Conservation (phyloP, 2,113 vertebrate species). For the Labeo catla region DNA sequence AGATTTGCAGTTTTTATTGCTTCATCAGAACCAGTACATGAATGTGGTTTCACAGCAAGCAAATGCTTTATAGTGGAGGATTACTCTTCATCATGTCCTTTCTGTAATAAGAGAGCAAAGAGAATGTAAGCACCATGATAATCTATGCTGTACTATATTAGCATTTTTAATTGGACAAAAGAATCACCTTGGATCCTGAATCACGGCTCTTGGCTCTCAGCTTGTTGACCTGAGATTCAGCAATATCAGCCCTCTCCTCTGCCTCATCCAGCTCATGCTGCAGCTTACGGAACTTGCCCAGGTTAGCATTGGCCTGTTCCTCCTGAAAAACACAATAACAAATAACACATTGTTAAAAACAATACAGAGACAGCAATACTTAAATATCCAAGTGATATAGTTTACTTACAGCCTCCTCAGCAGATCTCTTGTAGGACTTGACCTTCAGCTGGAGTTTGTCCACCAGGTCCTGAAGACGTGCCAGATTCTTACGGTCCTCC, state of each 20-base stretch:
- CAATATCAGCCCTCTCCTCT: slow-evolving; percentile 74
- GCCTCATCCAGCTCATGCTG: slow-evolving; percentile 76
- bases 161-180: not conserved
- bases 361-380: not conserved
- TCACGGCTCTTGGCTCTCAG: slow-evolving; percentile 73
- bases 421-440: slow-evolving; percentile 81
- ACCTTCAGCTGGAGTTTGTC: slow-evolving; percentile 84
- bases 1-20: slow-evolving; percentile 47
- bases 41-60: slow-evolving; percentile 43
- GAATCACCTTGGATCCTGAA: slow-evolving; percentile 65
- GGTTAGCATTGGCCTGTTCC: slow-evolving; percentile 69
- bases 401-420: slow-evolving; percentile 77
- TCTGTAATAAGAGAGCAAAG: slow-evolving; percentile 60
- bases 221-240: slow-evolving; percentile 78
- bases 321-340: slow-evolving; percentile 58
- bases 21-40: slow-evolving; percentile 4
- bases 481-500: slow-evolving; percentile 82
- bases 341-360: not conserved
- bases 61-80: not conserved
- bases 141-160: not conserved
- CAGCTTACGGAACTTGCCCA: slow-evolving; percentile 70
- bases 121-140: not conserved
- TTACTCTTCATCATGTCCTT: slow-evolving; percentile 73
- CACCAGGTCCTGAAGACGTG: slow-evolving; percentile 81
- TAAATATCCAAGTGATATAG: not conserved